Conservation (phyloP, 2,113 vertebrate genomes). For the Tringa solitaria region DNA sequence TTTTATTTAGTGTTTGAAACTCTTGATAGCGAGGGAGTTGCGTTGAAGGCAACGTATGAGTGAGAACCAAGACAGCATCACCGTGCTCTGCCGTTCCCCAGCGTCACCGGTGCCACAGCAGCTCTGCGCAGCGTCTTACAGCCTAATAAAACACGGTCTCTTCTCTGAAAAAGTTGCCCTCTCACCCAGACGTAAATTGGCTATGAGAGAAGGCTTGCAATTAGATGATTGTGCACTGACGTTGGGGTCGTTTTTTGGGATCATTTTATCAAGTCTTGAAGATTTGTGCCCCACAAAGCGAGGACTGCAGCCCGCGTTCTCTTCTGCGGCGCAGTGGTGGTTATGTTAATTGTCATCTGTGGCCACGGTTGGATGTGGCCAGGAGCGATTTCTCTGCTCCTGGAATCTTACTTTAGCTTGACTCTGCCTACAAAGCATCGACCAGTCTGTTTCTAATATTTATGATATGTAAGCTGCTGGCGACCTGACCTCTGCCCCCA, state of each 20-base stretch:
- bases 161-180: background rate
- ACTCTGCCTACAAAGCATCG: slow-evolving; percentile 72
- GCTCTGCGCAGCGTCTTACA: background rate
- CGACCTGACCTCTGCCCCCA: slow-evolving; percentile 20
- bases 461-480: slow-evolving; percentile 51
- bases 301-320: background rate
- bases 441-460: slow-evolving; percentile 75
- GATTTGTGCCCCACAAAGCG: background rate
- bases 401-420: slow-evolving; percentile 53
- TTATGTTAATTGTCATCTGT: background rate
- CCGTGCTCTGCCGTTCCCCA: accelerated
- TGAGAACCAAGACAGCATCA: background rate
- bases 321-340: background rate
- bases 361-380: background rate
- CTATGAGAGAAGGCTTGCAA: background rate
- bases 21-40: background rate
- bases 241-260: background rate
- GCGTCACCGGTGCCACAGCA: background rate
- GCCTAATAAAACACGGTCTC: background rate
- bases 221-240: background rate
- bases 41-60: background rate
- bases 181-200: background rate
- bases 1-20: background rate
- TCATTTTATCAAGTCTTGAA: background rate
- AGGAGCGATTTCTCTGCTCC: slow-evolving; percentile 14